Conservation (phyloP, 2,797 vertebrate genomes). For the Thripadectes ignobilis region DNA sequence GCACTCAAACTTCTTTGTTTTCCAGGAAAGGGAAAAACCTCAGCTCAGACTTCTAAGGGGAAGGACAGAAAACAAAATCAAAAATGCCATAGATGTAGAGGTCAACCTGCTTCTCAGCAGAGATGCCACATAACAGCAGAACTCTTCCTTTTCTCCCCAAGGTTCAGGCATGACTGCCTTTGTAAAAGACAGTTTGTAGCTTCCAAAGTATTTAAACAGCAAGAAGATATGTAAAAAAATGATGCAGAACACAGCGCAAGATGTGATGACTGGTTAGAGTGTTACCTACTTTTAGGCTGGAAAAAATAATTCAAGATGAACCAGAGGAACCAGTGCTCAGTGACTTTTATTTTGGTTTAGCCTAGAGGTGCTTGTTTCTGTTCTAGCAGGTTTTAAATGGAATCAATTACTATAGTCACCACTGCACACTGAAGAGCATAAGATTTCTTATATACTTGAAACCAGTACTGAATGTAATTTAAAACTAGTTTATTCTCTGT, state of each 20-base stretch:
- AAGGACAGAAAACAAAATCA: background rate
- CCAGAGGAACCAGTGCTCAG: background rate
- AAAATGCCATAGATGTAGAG: background rate
- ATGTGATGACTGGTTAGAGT: background rate
- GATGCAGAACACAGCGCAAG: background rate
- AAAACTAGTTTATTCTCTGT: background rate
- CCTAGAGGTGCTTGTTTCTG: background rate
- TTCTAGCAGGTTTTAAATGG: background rate
- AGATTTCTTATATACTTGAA: background rate
- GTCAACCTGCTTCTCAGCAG: background rate
- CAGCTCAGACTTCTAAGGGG: background rate
- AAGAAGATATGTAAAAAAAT: background rate
- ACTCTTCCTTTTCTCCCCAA: accelerated
- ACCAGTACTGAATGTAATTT: background rate
- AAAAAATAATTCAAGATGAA: background rate
- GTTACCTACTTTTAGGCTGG: background rate
- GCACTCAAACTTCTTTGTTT: background rate
- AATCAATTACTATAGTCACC: background rate
- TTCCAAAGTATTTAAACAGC: background rate
- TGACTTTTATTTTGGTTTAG: background rate
- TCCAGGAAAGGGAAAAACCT: background rate
- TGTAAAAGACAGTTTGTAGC: background rate
- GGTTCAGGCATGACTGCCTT: background rate
- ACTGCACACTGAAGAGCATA: background rate
- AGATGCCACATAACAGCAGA: background rate